A percentile compares a stretch with the other conserved stretches of the same genome.
phyloP scores from a whole-genome alignment of 2,888 invertebrate species.

The Rhorus exstirpatorius region DNA sequence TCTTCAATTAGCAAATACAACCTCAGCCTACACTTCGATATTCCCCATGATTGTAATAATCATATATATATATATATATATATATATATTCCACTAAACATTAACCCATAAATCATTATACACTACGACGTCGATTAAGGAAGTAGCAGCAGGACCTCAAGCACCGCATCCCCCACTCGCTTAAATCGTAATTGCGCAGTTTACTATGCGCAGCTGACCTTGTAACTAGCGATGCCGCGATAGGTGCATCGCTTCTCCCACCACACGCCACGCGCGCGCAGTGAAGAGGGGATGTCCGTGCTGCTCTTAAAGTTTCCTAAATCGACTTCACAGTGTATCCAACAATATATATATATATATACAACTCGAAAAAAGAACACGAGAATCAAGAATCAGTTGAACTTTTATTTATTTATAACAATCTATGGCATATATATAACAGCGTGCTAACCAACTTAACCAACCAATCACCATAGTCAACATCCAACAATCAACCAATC shows the following conservation, averaged over 20 bases:
- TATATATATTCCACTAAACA: constrained; percentile 2
- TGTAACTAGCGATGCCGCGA: no score
- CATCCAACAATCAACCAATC: constrained; percentile 69
- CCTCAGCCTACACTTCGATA: constrained; percentile 34
- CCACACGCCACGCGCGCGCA: no score
- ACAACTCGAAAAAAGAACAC: neutral
- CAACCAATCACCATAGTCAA: constrained; percentile 64
- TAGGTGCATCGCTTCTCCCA: no score
- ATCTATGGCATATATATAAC: neutral
- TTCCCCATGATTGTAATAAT: neutral
- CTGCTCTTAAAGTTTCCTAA: no score
- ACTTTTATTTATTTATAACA: neutral
- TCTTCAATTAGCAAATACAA: constrained; percentile 23
- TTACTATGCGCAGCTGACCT: no score
- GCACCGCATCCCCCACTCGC: no score
- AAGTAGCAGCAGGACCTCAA: no score
- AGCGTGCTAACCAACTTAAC: constrained; percentile 47
- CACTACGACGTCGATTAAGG: no score
- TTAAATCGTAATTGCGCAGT: no score
- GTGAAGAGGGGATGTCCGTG: no score
- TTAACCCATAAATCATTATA: constrained; percentile 39
- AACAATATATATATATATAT: constrained; percentile 15
- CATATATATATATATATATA: neutral
- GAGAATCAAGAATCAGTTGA: neutral
- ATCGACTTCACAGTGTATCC: no score